Evolutionary conservation across 1,140 invertebrate genomes (phyloP).

Genomic region (Pissodes strobi): DNA sequence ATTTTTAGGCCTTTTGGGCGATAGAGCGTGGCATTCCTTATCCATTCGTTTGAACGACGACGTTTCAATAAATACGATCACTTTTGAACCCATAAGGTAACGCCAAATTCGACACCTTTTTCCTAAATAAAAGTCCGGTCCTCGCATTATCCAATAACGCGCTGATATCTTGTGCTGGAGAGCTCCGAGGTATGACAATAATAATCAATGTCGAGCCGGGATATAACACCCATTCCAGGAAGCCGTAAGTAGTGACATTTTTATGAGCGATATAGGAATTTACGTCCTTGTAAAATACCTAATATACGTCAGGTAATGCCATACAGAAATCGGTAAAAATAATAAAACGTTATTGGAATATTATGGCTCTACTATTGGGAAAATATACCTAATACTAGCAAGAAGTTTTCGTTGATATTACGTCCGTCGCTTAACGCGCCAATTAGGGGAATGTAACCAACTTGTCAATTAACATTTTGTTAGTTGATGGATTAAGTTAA

Average conservation of each 20-base stretch:
- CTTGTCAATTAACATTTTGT: too few species aligned
- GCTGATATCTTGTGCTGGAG: constrained; percentile 21
- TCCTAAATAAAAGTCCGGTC: constrained; percentile 7
- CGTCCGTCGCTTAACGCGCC: too few species aligned
- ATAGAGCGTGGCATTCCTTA: too few species aligned
- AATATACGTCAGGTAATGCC: constrained; percentile 16
- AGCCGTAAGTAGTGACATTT: constrained; percentile 29
- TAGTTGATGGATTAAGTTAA: too few species aligned
- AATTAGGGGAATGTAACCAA: too few species aligned
- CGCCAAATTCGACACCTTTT: too few species aligned
- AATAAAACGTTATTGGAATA: constrained; percentile 18
- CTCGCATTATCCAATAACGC: constrained; percentile 11
- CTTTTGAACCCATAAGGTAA: too few species aligned
- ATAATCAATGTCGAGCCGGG: constrained; percentile 28
- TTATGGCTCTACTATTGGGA: background rate
- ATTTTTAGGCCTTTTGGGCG: too few species aligned
- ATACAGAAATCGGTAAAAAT: constrained; percentile 17
- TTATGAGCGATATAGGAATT: constrained; percentile 22
- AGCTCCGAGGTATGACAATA: constrained; percentile 22
- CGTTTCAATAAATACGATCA: too few species aligned
- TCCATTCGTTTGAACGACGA: too few species aligned
- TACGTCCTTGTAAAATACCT: constrained; percentile 22
- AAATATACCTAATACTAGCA: too few species aligned
- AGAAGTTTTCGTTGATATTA: too few species aligned
- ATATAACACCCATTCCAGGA: constrained; percentile 26